Conservation (phyloP, 2,113 vertebrate species). For the Trematocara nigrifrons region DNA sequence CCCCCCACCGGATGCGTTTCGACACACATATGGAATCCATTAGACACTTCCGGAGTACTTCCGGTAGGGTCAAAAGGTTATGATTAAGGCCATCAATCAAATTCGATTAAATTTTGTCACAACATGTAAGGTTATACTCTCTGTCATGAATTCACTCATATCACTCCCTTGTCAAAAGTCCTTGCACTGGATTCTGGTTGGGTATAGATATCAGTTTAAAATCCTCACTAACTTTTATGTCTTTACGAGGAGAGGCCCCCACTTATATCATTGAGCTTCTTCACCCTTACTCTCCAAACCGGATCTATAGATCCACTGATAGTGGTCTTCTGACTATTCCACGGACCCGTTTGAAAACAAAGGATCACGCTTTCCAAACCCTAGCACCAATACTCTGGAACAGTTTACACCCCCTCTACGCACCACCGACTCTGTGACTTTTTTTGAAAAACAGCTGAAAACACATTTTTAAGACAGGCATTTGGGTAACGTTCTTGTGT, state of each 20-base stretch:
- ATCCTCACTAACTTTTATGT: background rate
- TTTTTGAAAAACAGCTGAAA: background rate
- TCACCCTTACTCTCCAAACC: background rate
- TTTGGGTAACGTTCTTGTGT: background rate
- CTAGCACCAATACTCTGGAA: background rate
- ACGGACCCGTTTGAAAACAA: background rate
- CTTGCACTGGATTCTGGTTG: background rate
- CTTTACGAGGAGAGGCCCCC: background rate
- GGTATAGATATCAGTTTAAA: background rate
- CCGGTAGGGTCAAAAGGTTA: no score
- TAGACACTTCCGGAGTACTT: no score
- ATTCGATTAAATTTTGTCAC: no score
- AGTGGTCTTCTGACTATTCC: background rate
- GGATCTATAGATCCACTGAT: accelerated
- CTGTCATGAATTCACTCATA: background rate
- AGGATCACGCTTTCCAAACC: background rate
- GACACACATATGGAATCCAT: no score
- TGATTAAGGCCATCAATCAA: no score
- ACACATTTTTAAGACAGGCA: background rate
- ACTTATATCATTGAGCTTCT: background rate
- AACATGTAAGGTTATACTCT: no score
- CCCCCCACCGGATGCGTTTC: no score
- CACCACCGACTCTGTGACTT: background rate
- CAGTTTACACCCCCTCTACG: accelerated
- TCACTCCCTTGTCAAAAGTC: background rate